Evolutionary conservation across 2,113 vertebrate genomes (phyloP).

Genomic region (pig (Sus scrofa)): DNA sequence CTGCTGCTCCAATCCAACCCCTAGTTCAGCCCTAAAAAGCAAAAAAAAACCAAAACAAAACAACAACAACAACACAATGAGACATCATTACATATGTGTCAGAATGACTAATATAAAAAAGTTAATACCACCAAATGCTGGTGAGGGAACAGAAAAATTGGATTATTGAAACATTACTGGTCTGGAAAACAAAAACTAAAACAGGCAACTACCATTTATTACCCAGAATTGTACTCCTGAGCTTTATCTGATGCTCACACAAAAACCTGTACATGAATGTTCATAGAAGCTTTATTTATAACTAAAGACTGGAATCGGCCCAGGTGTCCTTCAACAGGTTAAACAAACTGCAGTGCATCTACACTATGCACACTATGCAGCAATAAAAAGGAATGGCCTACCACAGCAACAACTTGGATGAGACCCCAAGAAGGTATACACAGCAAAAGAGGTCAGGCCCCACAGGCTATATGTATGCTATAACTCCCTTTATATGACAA

Average conservation of each 20-base stretch:
- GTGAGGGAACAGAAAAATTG: neutral
- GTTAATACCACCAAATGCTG: neutral
- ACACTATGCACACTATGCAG: neutral
- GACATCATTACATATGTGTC: neutral
- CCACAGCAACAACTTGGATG: rapidly evolving
- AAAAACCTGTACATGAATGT: neutral
- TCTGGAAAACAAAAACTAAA: neutral
- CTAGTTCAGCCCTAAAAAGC: too few species aligned
- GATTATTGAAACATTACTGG: neutral
- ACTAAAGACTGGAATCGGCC: neutral
- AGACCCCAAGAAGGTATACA: neutral
- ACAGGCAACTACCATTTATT: neutral
- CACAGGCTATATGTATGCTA: neutral
- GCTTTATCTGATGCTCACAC: neutral
- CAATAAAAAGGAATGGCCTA: neutral
- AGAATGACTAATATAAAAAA: neutral
- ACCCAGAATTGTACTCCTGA: neutral
- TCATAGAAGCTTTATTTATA: too few species aligned
- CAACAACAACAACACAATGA: neutral
- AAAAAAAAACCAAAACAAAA: too few species aligned
- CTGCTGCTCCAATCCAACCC: too few species aligned
- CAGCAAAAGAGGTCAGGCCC: neutral
- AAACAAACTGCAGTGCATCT: too few species aligned
- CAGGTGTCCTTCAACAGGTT: neutral
- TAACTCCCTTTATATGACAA: neutral